Base-by-base conservation (phyloP, 2,113 vertebrate species). In the Saccopteryx leptura region DNA sequence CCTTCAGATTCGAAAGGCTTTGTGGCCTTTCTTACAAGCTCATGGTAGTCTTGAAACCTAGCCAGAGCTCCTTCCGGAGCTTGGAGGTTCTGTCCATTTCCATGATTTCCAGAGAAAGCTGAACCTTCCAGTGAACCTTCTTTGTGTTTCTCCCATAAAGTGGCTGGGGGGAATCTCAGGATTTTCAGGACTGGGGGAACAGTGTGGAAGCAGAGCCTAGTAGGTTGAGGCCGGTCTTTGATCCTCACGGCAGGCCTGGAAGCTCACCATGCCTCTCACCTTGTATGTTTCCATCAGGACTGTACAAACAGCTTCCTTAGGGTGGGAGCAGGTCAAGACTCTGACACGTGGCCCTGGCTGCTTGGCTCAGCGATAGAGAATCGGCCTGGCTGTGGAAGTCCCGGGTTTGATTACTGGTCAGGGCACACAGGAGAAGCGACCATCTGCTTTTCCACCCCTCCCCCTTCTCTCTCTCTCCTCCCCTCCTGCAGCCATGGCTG, bases 11-110 rank as follows among this genome's bases (percentile, higher is more conserved):
- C 58, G 39, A 93, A 97, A 81, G 46, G 9, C 50, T 83, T 68
- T 95, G 89, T 95, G 89, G 33, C 60, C 52, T 91, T 91, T 85
- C 39, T 78, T 71, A 23, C 80, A 69, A 92, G 80, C 10, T 83
- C n/a, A 89, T 60, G 79, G 60, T 58, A 46, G 21, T 63, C 68
- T 79, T 86, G 68, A 90, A 94, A 92, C 88, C 66, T 60, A 90
- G 68, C 63, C 76, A 89, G 68, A 88, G 52, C 31, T 89, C 60
- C 82, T 93, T 60, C 54, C 39, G 56, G 39, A 12, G 10, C 39
- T 90, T n/a, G 28, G 52, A 93, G 75, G 46, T 86, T 65, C 60
- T 61, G 50, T 65, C 48, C 50, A 76, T 88, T 90, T 90, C 86
- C 3, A 39, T 5, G 26, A 48, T 33, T 6, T 72, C 48, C 52